Percentiles rank a stretch among this genome's conserved stretches.
These are phyloP conservation scores for Leptinotarsa haldemani DNA, from an alignment of 2,888 invertebrate genomes.

Conservation along the genomic window DNA sequence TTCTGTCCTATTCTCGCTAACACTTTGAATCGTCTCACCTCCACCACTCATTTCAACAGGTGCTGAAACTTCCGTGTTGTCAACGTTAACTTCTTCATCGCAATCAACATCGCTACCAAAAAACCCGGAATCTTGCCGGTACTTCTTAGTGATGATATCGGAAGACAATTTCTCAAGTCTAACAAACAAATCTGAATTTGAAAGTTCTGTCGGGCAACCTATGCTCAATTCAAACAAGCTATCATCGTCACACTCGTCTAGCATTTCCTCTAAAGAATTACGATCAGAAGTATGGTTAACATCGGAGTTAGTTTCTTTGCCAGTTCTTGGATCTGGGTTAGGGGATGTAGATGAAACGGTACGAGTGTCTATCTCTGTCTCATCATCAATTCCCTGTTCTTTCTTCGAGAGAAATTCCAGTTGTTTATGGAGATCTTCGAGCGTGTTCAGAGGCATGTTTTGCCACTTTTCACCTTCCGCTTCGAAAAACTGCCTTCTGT, in stretches of 20 bases:
- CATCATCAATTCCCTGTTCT: slow-evolving; percentile 37
- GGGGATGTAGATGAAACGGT: not conserved
- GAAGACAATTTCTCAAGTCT: slow-evolving; percentile 37
- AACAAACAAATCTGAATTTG: slow-evolving; percentile 32
- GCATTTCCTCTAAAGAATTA: slow-evolving; percentile 24
- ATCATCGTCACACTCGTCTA: slow-evolving; percentile 35
- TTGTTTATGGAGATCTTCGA: slow-evolving; percentile 45
- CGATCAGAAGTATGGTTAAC: not conserved
- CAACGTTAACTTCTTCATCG: slow-evolving; percentile 19
- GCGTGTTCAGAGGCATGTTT: slow-evolving; percentile 50
- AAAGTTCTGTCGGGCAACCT: slow-evolving; percentile 25
- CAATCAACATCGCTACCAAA: slow-evolving; percentile 46
- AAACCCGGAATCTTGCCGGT: slow-evolving; percentile 49
- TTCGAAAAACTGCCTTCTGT: slow-evolving; percentile 44
- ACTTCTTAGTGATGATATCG: slow-evolving; percentile 34
- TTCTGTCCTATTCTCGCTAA: not conserved
- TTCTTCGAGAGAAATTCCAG: slow-evolving; percentile 40
- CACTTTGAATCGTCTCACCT: not conserved
- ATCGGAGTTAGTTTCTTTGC: slow-evolving; percentile 18
- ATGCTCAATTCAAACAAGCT: slow-evolving; percentile 35
- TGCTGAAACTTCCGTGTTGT: not conserved
- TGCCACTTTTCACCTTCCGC: slow-evolving; percentile 50
- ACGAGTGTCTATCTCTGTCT: not conserved
- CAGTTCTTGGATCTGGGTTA: slow-evolving; percentile 8
- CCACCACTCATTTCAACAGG: not conserved